Conservation (phyloP, 2,888 invertebrate species). For the Rhingia campestris region DNA sequence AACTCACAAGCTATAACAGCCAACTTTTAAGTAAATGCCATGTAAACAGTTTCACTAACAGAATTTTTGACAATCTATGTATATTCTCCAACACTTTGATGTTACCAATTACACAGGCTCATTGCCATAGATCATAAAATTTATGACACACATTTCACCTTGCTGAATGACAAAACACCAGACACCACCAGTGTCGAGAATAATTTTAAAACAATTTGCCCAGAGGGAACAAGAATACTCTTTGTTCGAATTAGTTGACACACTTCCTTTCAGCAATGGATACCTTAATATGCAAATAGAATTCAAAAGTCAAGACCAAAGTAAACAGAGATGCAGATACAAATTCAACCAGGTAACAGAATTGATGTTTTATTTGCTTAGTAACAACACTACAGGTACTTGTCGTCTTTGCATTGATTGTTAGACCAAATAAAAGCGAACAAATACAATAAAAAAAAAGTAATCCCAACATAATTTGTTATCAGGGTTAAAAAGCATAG, state of each 20-base stretch:
- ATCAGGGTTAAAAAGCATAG: slow-evolving; percentile 5
- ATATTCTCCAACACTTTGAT: slow-evolving; percentile 23
- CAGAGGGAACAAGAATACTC: slow-evolving; percentile 12
- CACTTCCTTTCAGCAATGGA: slow-evolving; percentile 34
- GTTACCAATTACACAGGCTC: slow-evolving; percentile 37
- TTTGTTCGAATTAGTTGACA: slow-evolving; percentile 44
- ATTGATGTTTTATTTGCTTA: slow-evolving; percentile 4
- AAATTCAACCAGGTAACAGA: background rate
- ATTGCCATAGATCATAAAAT: slow-evolving; percentile 48
- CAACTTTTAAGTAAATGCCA: background rate
- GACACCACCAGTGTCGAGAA: background rate
- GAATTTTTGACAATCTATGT: slow-evolving; percentile 8
- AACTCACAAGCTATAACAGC: background rate
- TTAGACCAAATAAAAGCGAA: background rate
- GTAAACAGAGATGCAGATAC: background rate
- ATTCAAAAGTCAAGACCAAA: background rate
- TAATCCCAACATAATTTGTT: background rate
- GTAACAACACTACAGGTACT: slow-evolving; percentile 1
- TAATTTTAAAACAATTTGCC: slow-evolving; percentile 13
- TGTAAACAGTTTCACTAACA: slow-evolving; percentile 3
- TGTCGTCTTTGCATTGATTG: background rate
- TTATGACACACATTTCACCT: slow-evolving; percentile 39
- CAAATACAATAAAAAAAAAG: background rate
- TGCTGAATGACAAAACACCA: slow-evolving; percentile 12
- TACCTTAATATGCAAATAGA: slow-evolving; percentile 10